Base-by-base conservation (phyloP, 2,888 invertebrate genomes). In the Mythimna pallens region DNA sequence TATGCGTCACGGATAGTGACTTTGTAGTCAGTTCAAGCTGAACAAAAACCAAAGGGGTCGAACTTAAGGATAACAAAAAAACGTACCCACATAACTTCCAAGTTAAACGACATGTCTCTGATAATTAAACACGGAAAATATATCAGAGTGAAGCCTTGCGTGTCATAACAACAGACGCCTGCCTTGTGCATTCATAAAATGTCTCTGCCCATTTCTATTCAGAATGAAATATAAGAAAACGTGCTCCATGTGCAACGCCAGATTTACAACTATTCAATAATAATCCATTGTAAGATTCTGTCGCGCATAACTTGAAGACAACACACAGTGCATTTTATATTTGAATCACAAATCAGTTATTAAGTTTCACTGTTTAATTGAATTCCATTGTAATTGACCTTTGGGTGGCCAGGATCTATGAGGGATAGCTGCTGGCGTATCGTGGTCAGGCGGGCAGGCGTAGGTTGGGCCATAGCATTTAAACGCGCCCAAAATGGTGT, bases 1-100 rank as follows among this genome's bases (percentile, higher is more conserved):
- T 43, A n/a, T 67, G 34, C 34, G 36, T 67, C 66, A 75, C n/a
- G n/a, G 50, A 43, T 61, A 25, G 14, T 75, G 54, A 78, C 54
- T 71, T 36, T 3, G 14, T 3, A 40, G 36, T 36, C 59, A 17
- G 40, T 57, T 47, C 14, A 40, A 22, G 55, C 47, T 22, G 30
- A 61, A 70, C 12, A 8, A 22, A 43, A 12, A 25, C 10, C 14
- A 59, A 43, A 5, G 17, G 17, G 50, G 14, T 20, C 22, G 25
- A 77, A 58, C 57, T 14, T 43, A 20, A 50, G 30, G 12, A 30
- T 22, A 22, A 4, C 50, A 17, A 10, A 68, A n/a, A 50, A 17
- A 17, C 14, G 1, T 20, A 3, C 3, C 10, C 25, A 40, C 17
- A 22, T 22, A n/a, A 36, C 14, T 25, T 55, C 3, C 10, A 40